Percentiles rank a stretch among this genome's conserved stretches.
Conservation (phyloP, 2,113 vertebrate species). For the Eira barbara region DNA sequence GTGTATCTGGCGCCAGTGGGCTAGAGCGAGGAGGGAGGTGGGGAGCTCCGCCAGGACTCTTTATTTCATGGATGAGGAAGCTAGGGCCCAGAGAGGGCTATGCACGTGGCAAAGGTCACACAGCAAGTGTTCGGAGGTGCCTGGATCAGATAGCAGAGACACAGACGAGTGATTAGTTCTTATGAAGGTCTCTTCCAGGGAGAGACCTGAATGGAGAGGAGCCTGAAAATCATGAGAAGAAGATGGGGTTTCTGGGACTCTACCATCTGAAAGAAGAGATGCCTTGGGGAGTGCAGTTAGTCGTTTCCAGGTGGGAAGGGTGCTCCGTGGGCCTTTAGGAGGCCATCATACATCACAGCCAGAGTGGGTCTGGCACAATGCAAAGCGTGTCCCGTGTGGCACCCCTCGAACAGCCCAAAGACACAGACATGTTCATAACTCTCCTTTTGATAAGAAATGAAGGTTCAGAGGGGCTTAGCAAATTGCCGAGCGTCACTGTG, state of each 20-base stretch:
- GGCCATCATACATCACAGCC: background rate
- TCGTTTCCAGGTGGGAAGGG: background rate
- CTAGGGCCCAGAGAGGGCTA: background rate
- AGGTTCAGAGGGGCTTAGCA: background rate
- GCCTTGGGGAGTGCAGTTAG: fast-evolving
- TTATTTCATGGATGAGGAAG: background rate
- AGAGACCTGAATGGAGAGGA: background rate
- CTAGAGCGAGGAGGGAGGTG: too few relatives aligned
- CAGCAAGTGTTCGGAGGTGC: background rate
- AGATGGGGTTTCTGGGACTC: background rate
- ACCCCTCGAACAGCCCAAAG: background rate
- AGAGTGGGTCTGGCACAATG: fast-evolving
- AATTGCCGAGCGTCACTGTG: background rate
- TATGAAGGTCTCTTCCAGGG: background rate
- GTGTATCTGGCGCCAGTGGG: too few relatives aligned
- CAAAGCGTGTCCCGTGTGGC: background rate
- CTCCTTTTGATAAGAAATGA: background rate
- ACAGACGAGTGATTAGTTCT: background rate
- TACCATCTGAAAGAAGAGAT: background rate
- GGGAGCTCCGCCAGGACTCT: background rate
- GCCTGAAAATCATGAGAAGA: background rate
- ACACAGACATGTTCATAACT: too few relatives aligned
- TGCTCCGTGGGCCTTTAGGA: background rate
- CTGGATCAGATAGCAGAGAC: background rate
- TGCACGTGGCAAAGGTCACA: background rate